Conservation (phyloP, 2,797 vertebrate genomes). For the Schizopygopsis pylzovi region DNA sequence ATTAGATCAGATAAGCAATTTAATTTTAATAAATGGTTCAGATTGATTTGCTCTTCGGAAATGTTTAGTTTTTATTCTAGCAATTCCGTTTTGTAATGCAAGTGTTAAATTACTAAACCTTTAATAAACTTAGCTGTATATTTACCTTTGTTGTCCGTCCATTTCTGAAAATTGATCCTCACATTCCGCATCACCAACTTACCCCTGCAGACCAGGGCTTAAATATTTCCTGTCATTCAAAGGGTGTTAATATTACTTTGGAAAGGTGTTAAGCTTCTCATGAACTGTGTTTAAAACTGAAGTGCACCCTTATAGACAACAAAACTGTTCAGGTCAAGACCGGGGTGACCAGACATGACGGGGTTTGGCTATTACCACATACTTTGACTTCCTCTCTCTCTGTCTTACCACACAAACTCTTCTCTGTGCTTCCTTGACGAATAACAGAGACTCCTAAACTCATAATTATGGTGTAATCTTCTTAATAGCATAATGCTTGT, state of each 20-base stretch:
- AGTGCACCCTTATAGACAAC: conserved; percentile 6
- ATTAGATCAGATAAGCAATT: not conserved
- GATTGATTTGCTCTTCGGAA: not conserved
- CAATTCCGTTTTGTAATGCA: not conserved
- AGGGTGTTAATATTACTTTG: conserved; percentile 7
- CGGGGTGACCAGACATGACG: conserved; percentile 2
- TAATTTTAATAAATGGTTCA: not conserved
- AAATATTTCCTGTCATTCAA: conserved; percentile 2
- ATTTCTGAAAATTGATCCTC: not conserved
- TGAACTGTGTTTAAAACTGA: conserved; percentile 14
- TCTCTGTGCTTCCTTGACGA: conserved; percentile 48
- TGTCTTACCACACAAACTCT: conserved; percentile 42
- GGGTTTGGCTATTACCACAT: conserved; percentile 21
- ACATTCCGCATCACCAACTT: not conserved
- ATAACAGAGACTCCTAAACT: conserved; percentile 48
- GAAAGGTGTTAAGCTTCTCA: conserved; percentile 16
- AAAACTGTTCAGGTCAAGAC: conserved; percentile 33
- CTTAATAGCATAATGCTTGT: conserved; percentile 47
- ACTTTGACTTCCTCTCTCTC: conserved; percentile 2
- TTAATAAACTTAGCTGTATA: not conserved
- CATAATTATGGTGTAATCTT: conserved; percentile 48
- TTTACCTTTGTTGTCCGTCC: not conserved
- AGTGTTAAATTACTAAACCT: not conserved
- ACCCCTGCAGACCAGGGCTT: not conserved
- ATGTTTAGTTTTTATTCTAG: not conserved